phyloP scores from a whole-genome alignment of 2,113 vertebrate species.

The Cairina moschata region DNA sequence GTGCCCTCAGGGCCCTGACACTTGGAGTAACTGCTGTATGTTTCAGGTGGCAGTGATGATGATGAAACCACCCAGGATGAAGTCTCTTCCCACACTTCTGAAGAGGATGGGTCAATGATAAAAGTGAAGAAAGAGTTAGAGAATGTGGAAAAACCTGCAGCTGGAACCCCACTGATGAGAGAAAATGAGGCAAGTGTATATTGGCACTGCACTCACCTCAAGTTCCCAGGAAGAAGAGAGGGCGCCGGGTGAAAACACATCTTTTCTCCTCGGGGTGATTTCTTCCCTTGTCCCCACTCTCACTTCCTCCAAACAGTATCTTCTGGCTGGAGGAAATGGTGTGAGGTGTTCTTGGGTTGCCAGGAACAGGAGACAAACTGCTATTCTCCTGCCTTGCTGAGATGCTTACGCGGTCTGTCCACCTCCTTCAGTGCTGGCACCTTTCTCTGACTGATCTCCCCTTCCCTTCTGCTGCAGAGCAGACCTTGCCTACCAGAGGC shows the following conservation, averaged over 20 bases:
- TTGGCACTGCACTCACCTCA: not conserved
- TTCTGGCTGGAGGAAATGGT: not conserved
- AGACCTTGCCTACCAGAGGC: not conserved
- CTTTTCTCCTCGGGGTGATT: not conserved
- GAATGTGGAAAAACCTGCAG: constrained; percentile 59
- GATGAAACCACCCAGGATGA: constrained; percentile 85
- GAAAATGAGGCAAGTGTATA: constrained; percentile 74
- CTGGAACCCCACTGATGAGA: constrained; percentile 20
- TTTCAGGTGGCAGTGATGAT: constrained; percentile 82
- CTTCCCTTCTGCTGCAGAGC: not conserved
- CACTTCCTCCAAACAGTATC: not conserved
- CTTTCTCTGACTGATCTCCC: not conserved
- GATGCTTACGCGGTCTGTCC: not conserved
- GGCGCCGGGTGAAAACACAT: not conserved
- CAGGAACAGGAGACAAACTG: not conserved
- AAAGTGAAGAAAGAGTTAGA: constrained; percentile 79
- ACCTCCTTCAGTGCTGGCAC: not conserved
- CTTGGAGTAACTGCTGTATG: constrained; percentile 22
- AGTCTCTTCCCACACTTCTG: constrained; percentile 81
- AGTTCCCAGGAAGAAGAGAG: not conserved
- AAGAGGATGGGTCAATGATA: constrained; percentile 76
- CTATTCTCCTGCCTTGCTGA: not conserved
- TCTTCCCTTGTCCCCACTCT: not conserved
- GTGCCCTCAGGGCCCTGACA: not conserved
- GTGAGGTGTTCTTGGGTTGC: not conserved